Evolutionary conservation across 2,888 invertebrate species (phyloP).

Genomic region (Dryomyza anilis): DNA sequence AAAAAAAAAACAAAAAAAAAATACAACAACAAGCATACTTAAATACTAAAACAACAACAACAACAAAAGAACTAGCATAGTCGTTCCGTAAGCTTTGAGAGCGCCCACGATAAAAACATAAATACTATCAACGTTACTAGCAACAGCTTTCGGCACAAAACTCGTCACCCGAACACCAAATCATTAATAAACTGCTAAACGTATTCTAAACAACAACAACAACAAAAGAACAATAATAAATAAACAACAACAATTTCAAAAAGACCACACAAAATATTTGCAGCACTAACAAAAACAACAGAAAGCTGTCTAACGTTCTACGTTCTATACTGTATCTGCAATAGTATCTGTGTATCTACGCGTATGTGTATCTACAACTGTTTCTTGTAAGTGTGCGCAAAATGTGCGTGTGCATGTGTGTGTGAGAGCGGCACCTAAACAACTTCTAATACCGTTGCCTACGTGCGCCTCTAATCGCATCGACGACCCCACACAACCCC

Average conservation of each 20-base stretch:
- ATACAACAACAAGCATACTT: no score
- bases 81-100: no score
- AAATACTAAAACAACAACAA: constrained; percentile 9
- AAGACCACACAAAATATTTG: neutral
- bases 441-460: constrained; percentile 6
- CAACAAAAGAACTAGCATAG: neutral
- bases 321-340: no score
- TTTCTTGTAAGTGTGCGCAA: no score
- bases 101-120: no score
- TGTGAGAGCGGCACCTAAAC: neutral
- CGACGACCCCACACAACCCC: no score
- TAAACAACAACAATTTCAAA: neutral
- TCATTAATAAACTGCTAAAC: neutral
- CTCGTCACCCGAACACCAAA: neutral
- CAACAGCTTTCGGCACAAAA: neutral
- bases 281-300: neutral
- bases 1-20: constrained; percentile 1
- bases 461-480: no score
- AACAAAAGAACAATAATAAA: no score
- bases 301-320: neutral
- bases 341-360: no score
- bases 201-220: neutral
- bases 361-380: neutral
- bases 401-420: neutral
- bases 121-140: no score